Percentiles rank a stretch among this genome's conserved stretches.
These are phyloP conservation scores for Zaprionus kolodkinae DNA, from an alignment of 1,140 invertebrate genomes.

Conservation along the genomic window DNA sequence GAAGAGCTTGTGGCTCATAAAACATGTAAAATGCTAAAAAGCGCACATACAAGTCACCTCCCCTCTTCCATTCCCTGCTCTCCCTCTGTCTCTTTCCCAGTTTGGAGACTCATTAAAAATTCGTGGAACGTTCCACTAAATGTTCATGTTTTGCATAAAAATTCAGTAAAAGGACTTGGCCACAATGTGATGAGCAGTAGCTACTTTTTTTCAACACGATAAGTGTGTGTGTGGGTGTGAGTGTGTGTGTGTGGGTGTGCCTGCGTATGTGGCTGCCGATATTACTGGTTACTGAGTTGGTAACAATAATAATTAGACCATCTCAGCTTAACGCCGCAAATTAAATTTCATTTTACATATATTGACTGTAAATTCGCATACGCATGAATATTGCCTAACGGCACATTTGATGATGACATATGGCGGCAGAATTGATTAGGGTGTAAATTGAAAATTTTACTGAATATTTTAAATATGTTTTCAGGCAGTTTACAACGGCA, in stretches of 20 bases:
- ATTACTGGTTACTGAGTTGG: slow-evolving; percentile 20
- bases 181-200: slow-evolving; percentile 48
- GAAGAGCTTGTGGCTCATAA: slow-evolving; percentile 59
- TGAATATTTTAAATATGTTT: background rate
- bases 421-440: background rate
- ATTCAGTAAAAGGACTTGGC: slow-evolving; percentile 59
- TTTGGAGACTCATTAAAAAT: slow-evolving; percentile 72
- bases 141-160: slow-evolving; percentile 82
- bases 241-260: slow-evolving; percentile 3
- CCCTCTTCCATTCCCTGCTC: slow-evolving; percentile 1
- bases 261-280: background rate
- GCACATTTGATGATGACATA: slow-evolving; percentile 9
- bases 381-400: slow-evolving; percentile 6
- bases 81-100: background rate
- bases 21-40: slow-evolving; percentile 77
- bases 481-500: no score
- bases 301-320: slow-evolving; percentile 44
- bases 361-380: slow-evolving; percentile 30
- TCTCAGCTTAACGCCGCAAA: slow-evolving; percentile 23
- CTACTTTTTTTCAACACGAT: slow-evolving; percentile 30
- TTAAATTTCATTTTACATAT: slow-evolving; percentile 34
- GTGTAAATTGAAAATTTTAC: background rate
- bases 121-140: slow-evolving; percentile 75
- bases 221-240: slow-evolving; percentile 14
- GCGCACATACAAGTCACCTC: slow-evolving; percentile 44